Conservation (phyloP, 2,888 invertebrate genomes). For the Habroteleia sp. region DNA sequence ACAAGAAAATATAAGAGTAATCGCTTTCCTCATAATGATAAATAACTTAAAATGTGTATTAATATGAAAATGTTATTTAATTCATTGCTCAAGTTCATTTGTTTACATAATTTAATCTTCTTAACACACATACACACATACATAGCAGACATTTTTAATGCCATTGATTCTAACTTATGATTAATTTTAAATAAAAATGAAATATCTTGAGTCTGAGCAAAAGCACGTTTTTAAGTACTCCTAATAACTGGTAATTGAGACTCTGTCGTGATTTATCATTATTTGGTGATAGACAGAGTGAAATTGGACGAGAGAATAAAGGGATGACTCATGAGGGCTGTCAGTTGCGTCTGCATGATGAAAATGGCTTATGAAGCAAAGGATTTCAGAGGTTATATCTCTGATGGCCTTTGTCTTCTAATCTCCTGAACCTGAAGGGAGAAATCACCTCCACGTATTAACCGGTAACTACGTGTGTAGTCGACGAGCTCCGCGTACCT, state of each 20-base stretch:
- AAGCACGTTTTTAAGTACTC: not conserved
- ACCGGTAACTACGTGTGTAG: slow-evolving; percentile 30
- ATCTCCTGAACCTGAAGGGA: slow-evolving; percentile 40
- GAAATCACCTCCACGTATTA: slow-evolving; percentile 23
- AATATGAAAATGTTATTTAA: too few relatives aligned
- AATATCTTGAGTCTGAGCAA: not conserved
- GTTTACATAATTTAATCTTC: too few relatives aligned
- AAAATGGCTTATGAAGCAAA: slow-evolving; percentile 35
- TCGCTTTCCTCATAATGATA: too few relatives aligned
- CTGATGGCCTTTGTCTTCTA: slow-evolving; percentile 44
- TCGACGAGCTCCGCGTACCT: slow-evolving; percentile 10
- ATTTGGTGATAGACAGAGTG: slow-evolving; percentile 32
- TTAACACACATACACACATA: too few relatives aligned
- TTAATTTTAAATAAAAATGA: not conserved
- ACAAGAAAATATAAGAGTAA: too few relatives aligned
- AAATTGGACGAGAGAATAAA: slow-evolving; percentile 38
- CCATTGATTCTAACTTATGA: too few relatives aligned
- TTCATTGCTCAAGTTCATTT: too few relatives aligned
- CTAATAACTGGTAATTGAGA: slow-evolving; percentile 22
- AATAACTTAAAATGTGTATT: too few relatives aligned
- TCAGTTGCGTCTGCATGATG: slow-evolving; percentile 36
- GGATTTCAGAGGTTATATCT: slow-evolving; percentile 37
- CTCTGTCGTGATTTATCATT: slow-evolving; percentile 48
- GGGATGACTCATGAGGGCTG: slow-evolving; percentile 40
- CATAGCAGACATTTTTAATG: too few relatives aligned